phyloP scores from a whole-genome alignment of 2,113 vertebrate species.

The Laticauda colubrina region DNA sequence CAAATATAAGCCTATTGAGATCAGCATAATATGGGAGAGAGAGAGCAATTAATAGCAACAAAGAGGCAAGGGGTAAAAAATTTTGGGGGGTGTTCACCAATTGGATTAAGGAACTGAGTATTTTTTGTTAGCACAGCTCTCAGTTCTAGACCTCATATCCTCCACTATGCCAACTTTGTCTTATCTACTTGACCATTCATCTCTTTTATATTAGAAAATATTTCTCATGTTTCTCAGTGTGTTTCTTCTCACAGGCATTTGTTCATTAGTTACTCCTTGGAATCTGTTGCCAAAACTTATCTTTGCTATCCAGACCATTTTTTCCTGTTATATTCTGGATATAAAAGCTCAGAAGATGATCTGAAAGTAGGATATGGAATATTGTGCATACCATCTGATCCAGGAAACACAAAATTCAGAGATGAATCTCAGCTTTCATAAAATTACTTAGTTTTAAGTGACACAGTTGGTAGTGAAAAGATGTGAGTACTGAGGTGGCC shows the following conservation, averaged over 20 bases:
- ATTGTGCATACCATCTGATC: neutral
- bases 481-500: neutral
- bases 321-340: neutral
- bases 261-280: neutral
- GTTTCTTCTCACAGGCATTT: neutral
- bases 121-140: neutral
- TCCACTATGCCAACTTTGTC: neutral
- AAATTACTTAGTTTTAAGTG: neutral
- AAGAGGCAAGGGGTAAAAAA: too few species aligned
- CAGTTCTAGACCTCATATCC: neutral
- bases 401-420: neutral
- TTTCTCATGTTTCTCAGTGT: neutral
- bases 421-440: neutral
- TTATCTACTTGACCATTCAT: neutral
- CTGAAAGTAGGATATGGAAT: too few species aligned
- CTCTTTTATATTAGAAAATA: neutral
- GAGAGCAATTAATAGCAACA: neutral
- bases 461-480: neutral
- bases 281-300: neutral
- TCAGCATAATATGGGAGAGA: neutral
- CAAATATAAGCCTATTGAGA: slow-evolving; percentile 77
- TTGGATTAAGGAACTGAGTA: neutral
- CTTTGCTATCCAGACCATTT: neutral
- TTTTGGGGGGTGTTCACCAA: neutral
- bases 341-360: neutral